phyloP scores from a whole-genome alignment of 1,140 invertebrate genomes.

The Pseudomyrmex cubaensis region DNA sequence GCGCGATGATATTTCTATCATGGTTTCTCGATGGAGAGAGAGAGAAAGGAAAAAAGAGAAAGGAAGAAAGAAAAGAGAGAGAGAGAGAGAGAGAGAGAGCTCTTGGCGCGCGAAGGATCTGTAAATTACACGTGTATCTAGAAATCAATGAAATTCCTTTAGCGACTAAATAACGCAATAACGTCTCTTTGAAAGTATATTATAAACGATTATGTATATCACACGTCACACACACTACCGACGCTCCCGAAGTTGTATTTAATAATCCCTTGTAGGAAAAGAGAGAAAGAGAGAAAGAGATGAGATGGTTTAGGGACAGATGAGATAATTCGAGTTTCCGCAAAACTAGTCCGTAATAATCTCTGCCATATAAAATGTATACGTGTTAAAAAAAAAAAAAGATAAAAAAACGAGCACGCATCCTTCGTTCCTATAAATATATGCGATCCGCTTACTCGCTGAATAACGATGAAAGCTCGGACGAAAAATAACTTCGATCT shows the following conservation, averaged over 20 bases:
- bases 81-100: neutral
- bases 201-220: constrained; percentile 68
- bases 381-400: constrained; percentile 58
- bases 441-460: constrained; percentile 55
- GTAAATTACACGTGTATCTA: constrained; percentile 71
- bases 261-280: constrained; percentile 36
- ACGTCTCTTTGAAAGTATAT: constrained; percentile 74
- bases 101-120: constrained; percentile 56
- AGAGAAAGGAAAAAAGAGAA: no score
- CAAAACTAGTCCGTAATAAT: constrained; percentile 76
- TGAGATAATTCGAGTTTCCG: constrained; percentile 55
- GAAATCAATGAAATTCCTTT: constrained; percentile 62
- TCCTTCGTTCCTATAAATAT: constrained; percentile 61
- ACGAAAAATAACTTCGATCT: constrained; percentile 41
- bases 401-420: constrained; percentile 65
- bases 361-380: constrained; percentile 76
- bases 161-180: constrained; percentile 71
- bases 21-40: neutral
- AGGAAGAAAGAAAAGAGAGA: neutral
- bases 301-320: constrained; percentile 30
- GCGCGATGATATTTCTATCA: constrained; percentile 45
- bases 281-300: neutral
- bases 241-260: constrained; percentile 62
- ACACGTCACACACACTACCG: constrained; percentile 42
- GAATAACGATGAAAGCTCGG: constrained; percentile 53